Evolutionary conservation across 2,888 invertebrate species (phyloP).

Genomic region (Pinctada fucata): DNA sequence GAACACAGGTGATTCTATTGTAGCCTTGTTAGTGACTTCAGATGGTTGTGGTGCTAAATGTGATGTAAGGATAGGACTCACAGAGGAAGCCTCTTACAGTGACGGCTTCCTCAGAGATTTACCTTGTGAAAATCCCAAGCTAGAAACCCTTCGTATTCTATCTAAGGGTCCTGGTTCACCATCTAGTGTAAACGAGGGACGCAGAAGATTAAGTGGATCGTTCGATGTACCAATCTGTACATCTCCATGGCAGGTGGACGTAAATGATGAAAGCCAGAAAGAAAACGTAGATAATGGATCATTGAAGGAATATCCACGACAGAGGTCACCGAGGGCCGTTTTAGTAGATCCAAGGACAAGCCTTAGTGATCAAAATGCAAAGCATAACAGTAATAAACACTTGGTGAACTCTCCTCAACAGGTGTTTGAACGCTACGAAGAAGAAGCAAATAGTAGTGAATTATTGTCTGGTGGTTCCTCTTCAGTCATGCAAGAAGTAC

Average conservation of each 20-base stretch:
- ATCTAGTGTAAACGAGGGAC: constrained; percentile 32
- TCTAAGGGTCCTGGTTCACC: constrained; percentile 32
- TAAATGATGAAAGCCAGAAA: constrained; percentile 41
- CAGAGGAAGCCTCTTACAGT: constrained; percentile 14
- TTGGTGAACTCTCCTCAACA: constrained; percentile 29
- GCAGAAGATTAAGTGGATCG: constrained; percentile 16
- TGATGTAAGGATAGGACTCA: constrained; percentile 10
- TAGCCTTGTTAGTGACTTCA: constrained; percentile 83
- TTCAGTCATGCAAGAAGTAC: constrained; percentile 37
- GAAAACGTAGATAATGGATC: constrained; percentile 36
- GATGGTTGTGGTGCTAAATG: constrained; percentile 33
- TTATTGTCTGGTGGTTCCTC: constrained; percentile 16
- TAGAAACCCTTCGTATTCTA: constrained; percentile 25
- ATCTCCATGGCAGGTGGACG: constrained; percentile 27
- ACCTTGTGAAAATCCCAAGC: constrained; percentile 16
- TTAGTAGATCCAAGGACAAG: constrained; percentile 21
- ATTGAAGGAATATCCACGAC: constrained; percentile 33
- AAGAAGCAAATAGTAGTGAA: constrained; percentile 24
- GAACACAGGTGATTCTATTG: constrained; percentile 89
- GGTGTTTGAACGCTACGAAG: constrained; percentile 32
- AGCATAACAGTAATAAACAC: constrained; percentile 13
- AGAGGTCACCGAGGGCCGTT: constrained; percentile 36
- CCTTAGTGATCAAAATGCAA: constrained; percentile 27
- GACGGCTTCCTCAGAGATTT: constrained; percentile 16
- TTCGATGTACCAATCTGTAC: constrained; percentile 21